These are phyloP conservation scores for Prunella strophiata DNA, from an alignment of 2,797 vertebrate genomes.

Conservation along the genomic window DNA sequence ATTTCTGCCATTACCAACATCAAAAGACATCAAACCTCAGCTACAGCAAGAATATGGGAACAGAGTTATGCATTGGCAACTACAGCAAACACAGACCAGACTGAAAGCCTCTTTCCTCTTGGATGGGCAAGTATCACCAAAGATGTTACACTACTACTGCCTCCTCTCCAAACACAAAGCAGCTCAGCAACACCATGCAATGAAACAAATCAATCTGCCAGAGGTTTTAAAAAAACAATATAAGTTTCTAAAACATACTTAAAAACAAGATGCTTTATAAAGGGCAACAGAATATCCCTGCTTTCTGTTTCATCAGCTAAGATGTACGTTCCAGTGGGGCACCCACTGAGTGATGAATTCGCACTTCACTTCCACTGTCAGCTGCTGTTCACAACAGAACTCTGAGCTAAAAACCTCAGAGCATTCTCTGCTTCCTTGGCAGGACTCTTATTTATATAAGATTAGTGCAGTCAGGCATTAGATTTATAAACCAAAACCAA, in stretches of 20 bases:
- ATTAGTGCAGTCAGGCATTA: constrained; percentile 36
- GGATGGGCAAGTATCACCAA: background rate
- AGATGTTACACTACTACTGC: background rate
- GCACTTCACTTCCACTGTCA: background rate
- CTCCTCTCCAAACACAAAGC: background rate
- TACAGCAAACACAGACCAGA: background rate
- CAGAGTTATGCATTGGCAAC: background rate
- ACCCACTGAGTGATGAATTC: background rate
- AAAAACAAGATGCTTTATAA: background rate
- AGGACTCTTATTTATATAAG: constrained; percentile 35
- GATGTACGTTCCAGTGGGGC: background rate
- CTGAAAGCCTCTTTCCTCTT: background rate
- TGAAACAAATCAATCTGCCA: background rate
- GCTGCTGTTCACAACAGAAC: background rate
- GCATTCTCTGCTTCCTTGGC: background rate
- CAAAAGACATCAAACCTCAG: constrained; percentile 12
- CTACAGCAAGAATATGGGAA: background rate
- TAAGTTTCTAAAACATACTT: constrained; percentile 21
- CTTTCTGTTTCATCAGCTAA: constrained; percentile 17
- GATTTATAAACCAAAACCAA: constrained; percentile 41
- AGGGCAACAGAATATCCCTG: background rate
- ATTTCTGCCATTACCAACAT: background rate
- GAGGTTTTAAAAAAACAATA: background rate
- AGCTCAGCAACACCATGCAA: background rate
- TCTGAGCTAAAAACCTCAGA: background rate